Base-by-base conservation (phyloP, 2,888 invertebrate genomes). In the Diaprepes abbreviatus region DNA sequence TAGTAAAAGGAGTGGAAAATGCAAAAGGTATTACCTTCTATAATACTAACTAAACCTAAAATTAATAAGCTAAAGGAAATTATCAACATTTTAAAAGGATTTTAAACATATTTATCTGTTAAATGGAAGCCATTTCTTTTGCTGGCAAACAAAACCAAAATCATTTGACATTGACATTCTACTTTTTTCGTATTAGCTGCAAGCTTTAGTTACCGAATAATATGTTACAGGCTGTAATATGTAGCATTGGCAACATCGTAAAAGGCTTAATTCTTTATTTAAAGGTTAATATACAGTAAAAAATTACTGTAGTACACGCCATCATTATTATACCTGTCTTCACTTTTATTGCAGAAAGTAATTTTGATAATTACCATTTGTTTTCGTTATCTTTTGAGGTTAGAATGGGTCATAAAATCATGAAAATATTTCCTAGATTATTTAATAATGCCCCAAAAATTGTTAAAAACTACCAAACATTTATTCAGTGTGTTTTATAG, bases 11-110 rank as follows among this genome's bases (percentile, higher is more conserved):
- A n/a, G n/a, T n/a, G n/a, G n/a, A n/a, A n/a, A n/a, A n/a, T n/a
- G n/a, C n/a, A n/a, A n/a, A n/a, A 35, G 35, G n/a, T 9, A 76
- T 78, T 73, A 77, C 79, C 76, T 74, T 71, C 71, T 69, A 67
- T 63, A 66, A 60, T 58, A 58, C 33, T 54, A 66, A 74, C 52
- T 60, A 77, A 67, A 64, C 72, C 71, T 77, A 78, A 73, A 72
- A 77, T 54, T 71, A 77, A 69, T 54, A 75, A 70, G 74, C 66
- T 71, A 69, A 74, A 28, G n/a, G 59, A 43, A 59, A 38, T 21
- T 9, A 28, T 67, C 14, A 38, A 54, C 67, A 67, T 67, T 54
- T 62, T 67, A 60, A 14, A 40, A 57, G 24, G 7, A 17, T 10
- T 40, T 57, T 40, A 12, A 40, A 40, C 57, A 57, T 57, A 38